Percentiles rank a stretch among this genome's conserved stretches.
phyloP scores from a whole-genome alignment of 2,888 invertebrate genomes.

The Andrena praecox region DNA sequence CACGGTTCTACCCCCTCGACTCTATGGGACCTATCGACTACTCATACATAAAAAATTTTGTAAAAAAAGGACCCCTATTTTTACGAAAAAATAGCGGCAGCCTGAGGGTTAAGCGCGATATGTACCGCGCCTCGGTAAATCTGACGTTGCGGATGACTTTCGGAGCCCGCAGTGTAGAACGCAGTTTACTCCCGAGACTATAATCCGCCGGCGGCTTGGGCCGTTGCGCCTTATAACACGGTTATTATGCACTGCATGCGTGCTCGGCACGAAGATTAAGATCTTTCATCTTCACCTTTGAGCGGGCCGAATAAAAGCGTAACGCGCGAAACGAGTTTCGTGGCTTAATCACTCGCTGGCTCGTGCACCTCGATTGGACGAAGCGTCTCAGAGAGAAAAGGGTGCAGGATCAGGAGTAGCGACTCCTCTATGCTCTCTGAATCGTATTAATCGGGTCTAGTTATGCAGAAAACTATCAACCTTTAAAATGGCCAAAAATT shows the following conservation, averaged over 20 bases:
- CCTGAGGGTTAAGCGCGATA: no score
- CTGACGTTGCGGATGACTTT: not conserved
- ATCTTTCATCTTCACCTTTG: slow-evolving; percentile 41
- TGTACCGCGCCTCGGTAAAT: not conserved
- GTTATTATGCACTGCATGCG: slow-evolving; percentile 42
- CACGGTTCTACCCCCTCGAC: no score
- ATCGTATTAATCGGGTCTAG: no score
- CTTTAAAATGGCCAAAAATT: no score
- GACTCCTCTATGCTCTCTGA: not conserved
- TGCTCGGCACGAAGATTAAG: slow-evolving; percentile 21
- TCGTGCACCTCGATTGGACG: not conserved
- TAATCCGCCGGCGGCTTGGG: not conserved
- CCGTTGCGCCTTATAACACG: not conserved
- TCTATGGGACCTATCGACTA: no score
- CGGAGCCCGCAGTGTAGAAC: not conserved
- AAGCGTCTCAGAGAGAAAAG: not conserved
- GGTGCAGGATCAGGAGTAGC: no score
- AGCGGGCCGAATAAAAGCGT: slow-evolving; percentile 39
- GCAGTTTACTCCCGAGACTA: slow-evolving; percentile 22
- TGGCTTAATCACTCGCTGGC: slow-evolving; percentile 21
- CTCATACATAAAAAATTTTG: no score
- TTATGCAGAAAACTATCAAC: no score
- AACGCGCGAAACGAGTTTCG: slow-evolving; percentile 30
- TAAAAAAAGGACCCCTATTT: no score
- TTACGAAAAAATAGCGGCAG: no score